Conservation (phyloP, 1,140 invertebrate genomes). For the Psilanteris sp. region DNA sequence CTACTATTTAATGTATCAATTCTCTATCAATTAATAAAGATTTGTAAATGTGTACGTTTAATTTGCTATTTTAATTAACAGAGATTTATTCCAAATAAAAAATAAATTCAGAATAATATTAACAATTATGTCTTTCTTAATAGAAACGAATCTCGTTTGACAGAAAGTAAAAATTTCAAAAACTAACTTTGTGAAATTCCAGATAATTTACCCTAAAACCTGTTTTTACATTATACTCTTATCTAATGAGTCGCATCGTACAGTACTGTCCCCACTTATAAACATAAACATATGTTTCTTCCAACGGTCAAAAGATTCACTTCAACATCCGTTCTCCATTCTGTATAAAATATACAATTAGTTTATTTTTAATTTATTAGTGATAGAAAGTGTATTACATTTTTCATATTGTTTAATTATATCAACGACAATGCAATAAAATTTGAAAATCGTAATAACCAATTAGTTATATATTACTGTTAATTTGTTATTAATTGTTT, state of each 20-base stretch:
- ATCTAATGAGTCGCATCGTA: slow-evolving; percentile 8
- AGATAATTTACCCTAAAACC: slow-evolving; percentile 5
- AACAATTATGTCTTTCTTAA: too few relatives aligned
- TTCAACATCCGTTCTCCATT: not conserved
- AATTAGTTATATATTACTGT: too few relatives aligned
- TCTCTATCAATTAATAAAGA: too few relatives aligned
- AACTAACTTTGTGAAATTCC: slow-evolving; percentile 8
- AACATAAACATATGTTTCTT: slow-evolving; percentile 8
- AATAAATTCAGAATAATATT: too few relatives aligned
- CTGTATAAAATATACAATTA: not conserved
- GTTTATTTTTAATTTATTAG: not conserved
- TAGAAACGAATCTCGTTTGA: too few relatives aligned
- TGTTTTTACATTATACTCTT: slow-evolving; percentile 30
- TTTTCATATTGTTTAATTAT: not conserved
- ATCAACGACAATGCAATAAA: too few relatives aligned
- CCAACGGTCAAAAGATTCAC: slow-evolving; percentile 4
- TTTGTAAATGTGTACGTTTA: too few relatives aligned
- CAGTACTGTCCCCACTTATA: slow-evolving; percentile 5
- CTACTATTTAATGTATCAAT: too few relatives aligned
- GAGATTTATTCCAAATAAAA: too few relatives aligned
- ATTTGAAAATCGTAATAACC: too few relatives aligned
- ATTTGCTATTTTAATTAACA: too few relatives aligned
- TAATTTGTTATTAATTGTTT: too few relatives aligned
- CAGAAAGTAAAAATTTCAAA: not conserved
- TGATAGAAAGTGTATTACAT: not conserved